Conservation (phyloP, 2,113 vertebrate genomes). For the Tringa solitaria region DNA sequence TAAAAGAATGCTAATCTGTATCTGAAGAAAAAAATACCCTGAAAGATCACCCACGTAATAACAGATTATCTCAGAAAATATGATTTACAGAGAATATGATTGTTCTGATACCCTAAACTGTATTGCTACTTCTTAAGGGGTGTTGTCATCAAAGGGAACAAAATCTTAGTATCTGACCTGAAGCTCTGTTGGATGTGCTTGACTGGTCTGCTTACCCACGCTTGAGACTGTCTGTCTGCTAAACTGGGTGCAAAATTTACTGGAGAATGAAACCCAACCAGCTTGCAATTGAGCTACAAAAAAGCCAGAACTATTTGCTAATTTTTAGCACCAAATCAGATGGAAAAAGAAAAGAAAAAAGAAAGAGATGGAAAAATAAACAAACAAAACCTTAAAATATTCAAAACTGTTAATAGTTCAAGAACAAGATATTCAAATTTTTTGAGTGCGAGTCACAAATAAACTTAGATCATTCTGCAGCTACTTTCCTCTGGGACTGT, state of each 20-base stretch:
- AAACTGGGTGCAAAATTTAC: neutral
- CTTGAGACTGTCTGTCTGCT: neutral
- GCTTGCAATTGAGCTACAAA: neutral
- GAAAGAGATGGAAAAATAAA: neutral
- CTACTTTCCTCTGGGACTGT: neutral
- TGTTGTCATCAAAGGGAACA: neutral
- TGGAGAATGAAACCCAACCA: neutral
- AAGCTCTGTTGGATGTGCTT: neutral
- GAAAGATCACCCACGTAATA: neutral
- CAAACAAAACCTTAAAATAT: neutral
- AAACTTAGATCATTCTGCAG: neutral
- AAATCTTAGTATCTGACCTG: neutral
- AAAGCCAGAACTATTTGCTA: neutral
- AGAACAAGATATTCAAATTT: neutral
- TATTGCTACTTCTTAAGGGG: neutral
- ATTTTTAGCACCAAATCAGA: neutral
- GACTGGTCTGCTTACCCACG: neutral
- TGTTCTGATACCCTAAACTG: too few species aligned
- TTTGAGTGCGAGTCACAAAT: neutral
- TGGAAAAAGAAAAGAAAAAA: neutral
- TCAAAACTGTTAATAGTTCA: neutral
- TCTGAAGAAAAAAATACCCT: neutral
- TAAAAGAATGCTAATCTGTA: neutral
- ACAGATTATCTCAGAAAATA: neutral
- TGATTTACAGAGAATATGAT: too few species aligned